Evolutionary conservation across 2,888 invertebrate species (phyloP).

Genomic region (Polydrusus tereticollis): DNA sequence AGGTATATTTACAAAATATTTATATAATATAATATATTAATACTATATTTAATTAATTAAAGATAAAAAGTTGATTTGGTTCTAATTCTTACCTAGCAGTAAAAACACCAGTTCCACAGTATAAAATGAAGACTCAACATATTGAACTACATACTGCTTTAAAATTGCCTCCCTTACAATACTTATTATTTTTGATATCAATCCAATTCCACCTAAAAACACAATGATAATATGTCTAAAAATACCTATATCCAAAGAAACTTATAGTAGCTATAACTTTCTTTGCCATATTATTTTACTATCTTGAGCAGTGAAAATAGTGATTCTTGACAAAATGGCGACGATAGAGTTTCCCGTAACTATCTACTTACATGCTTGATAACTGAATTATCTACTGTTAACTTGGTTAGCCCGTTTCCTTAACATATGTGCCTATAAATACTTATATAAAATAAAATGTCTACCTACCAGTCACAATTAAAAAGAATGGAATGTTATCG

Average conservation of each 20-base stretch:
- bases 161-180: constrained; percentile 52
- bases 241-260: neutral
- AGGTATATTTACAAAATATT: too few relatives aligned
- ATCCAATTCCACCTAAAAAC: constrained; percentile 56
- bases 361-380: too few relatives aligned
- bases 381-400: too few relatives aligned
- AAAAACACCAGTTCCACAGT: constrained; percentile 57
- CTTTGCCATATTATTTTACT: too few relatives aligned
- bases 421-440: neutral
- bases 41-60: too few relatives aligned
- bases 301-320: too few relatives aligned
- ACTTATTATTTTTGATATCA: constrained; percentile 57
- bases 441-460: neutral
- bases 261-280: too few relatives aligned
- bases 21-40: too few relatives aligned
- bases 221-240: neutral
- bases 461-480: constrained; percentile 59
- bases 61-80: too few relatives aligned
- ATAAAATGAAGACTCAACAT: constrained; percentile 57
- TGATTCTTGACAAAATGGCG: too few relatives aligned
- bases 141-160: constrained; percentile 48
- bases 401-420: too few relatives aligned
- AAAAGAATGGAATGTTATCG: constrained; percentile 60
- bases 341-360: too few relatives aligned
- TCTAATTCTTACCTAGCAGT: constrained; percentile 57